These are phyloP conservation scores for Vandiemenella viatica DNA, from an alignment of 2,888 invertebrate species.

Conservation along the genomic window DNA sequence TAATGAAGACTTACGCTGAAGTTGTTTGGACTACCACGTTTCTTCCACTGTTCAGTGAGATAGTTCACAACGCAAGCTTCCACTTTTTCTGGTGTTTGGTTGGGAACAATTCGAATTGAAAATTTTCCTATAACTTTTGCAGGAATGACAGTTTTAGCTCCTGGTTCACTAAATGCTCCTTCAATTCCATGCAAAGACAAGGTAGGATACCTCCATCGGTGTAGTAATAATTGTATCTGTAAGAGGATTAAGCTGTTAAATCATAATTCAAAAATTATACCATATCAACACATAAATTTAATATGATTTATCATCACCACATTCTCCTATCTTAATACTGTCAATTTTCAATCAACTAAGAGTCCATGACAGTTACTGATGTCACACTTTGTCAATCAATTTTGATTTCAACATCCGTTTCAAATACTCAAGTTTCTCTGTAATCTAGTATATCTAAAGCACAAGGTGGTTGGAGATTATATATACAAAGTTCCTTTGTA, in stretches of 20 bases:
- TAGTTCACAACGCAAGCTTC: conserved; percentile 62
- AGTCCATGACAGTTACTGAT: too few relatives aligned
- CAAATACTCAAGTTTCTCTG: too few relatives aligned
- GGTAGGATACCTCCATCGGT: conserved; percentile 88
- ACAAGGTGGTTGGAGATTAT: too few relatives aligned
- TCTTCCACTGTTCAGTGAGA: conserved; percentile 59
- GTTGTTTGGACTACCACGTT: conserved; percentile 70
- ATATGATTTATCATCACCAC: too few relatives aligned
- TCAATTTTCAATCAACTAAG: too few relatives aligned
- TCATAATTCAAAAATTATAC: not conserved
- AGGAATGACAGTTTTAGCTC: conserved; percentile 91
- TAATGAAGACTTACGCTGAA: conserved; percentile 49
- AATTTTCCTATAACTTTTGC: conserved; percentile 91
- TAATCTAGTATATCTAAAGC: too few relatives aligned
- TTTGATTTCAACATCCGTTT: too few relatives aligned
- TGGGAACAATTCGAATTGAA: conserved; percentile 90
- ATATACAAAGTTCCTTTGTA: too few relatives aligned
- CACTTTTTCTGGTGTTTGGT: conserved; percentile 76
- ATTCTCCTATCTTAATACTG: too few relatives aligned
- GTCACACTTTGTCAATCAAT: too few relatives aligned
- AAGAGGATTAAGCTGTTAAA: not conserved
- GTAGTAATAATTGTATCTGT: conserved; percentile 67
- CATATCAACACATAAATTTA: not conserved
- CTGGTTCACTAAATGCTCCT: conserved; percentile 82
- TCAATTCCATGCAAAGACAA: conserved; percentile 92